These are phyloP conservation scores for Plectrocnemia conspersa DNA, from an alignment of 1,140 invertebrate species.

Conservation along the genomic window DNA sequence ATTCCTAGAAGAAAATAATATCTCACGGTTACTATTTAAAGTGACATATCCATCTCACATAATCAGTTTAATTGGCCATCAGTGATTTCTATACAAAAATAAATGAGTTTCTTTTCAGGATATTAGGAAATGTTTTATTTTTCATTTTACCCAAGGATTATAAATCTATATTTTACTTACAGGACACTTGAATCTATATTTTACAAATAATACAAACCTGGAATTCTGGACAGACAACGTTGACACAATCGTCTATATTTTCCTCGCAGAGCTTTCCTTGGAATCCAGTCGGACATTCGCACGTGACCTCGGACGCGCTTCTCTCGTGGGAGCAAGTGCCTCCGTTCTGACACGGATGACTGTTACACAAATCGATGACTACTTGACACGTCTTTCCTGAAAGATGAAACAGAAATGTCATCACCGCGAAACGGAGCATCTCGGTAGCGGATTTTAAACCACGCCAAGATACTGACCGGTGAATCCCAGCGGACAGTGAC, in stretches of 20 bases:
- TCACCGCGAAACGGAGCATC: background rate
- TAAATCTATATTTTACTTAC: too few relatives aligned
- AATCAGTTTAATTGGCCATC: too few relatives aligned
- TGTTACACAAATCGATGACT: slow-evolving; percentile 46
- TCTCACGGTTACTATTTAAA: too few relatives aligned
- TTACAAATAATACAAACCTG: too few relatives aligned
- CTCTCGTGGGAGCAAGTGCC: slow-evolving; percentile 65
- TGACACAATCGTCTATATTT: slow-evolving; percentile 59
- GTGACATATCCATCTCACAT: too few relatives aligned
- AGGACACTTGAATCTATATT: too few relatives aligned
- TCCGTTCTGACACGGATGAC: slow-evolving; percentile 72
- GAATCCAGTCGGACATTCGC: slow-evolving; percentile 68
- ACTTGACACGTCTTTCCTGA: slow-evolving; percentile 28
- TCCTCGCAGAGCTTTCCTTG: slow-evolving; percentile 72
- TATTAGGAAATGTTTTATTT: too few relatives aligned
- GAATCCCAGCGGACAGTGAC: slow-evolving; percentile 65
- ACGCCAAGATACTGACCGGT: slow-evolving; percentile 54
- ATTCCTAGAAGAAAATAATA: too few relatives aligned
- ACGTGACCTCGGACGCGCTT: slow-evolving; percentile 62
- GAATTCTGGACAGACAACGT: slow-evolving; percentile 46
- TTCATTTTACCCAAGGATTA: too few relatives aligned
- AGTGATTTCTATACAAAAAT: too few relatives aligned
- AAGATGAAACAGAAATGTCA: slow-evolving; percentile 3
- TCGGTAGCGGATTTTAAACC: too few relatives aligned
- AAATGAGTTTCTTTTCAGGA: too few relatives aligned